phyloP scores from a whole-genome alignment of 2,113 vertebrate species.

The Spizaetus ornatus region DNA sequence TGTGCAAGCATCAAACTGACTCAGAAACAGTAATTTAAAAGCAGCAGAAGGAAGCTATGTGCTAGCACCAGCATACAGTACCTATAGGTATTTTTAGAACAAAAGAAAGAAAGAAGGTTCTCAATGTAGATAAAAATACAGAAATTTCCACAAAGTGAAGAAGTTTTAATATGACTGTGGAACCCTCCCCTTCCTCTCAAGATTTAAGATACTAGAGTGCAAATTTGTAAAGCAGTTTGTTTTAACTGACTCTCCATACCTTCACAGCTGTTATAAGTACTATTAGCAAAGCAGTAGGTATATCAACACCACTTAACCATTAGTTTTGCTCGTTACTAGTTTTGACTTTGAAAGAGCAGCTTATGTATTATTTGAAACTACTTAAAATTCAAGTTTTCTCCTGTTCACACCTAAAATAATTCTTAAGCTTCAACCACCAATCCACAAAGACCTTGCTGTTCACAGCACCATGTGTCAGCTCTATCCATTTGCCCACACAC shows the following conservation, averaged over 20 bases:
- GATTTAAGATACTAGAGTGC: not conserved
- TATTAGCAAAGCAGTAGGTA: not conserved
- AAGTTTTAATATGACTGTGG: conserved; percentile 1
- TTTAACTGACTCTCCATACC: not conserved
- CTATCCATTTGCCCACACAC: not conserved
- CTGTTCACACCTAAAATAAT: not conserved
- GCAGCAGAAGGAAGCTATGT: not conserved
- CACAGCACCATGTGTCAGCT: not conserved
- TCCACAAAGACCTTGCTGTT: not conserved
- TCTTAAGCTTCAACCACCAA: not conserved
- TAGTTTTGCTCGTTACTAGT: not conserved
- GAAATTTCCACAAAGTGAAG: not conserved
- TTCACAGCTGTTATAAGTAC: not conserved
- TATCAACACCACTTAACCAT: not conserved
- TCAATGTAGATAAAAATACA: not conserved
- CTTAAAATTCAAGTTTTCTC: not conserved
- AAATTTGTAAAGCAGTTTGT: not conserved
- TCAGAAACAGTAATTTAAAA: not conserved
- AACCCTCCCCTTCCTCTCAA: not conserved
- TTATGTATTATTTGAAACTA: not conserved
- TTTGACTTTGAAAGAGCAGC: not conserved
- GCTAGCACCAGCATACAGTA: not conserved
- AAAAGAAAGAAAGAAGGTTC: not conserved
- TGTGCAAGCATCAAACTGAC: not conserved
- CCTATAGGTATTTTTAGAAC: not conserved